Base-by-base conservation (phyloP, 2,888 invertebrate genomes). In the Drosophila falleni region DNA sequence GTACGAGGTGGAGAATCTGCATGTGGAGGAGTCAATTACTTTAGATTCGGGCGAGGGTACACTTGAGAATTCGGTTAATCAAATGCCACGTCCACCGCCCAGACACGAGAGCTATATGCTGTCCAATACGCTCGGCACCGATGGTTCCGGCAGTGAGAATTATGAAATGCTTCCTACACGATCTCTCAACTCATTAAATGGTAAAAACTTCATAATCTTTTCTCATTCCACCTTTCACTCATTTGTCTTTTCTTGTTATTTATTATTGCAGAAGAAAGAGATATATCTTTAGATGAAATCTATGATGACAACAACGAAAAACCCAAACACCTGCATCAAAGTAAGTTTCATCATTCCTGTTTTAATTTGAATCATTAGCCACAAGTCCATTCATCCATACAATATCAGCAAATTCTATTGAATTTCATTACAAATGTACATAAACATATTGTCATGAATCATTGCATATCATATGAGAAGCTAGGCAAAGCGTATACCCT, bases 1-100 rank as follows among this genome's bases (percentile, higher is more conserved):
- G 88, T 97, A 97, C 31, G 98, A 98, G 93, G 98, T 98, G 60
- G 98, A 98, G 92, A 97, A 97, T 90, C 96, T 98, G 16, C 96
- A 97, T 78, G 95, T 97, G 95, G 97, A 97, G 91, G 97, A 97
- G 94, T 93, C 93, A 84, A 92, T 93, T 73, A 92, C 93, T 75
- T 88, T 93, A 85, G 95, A 95, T 91, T 95, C 95, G 61, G 95
- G 95, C 2, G 96, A 96, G 90, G 95, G 95, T 15, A 95, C 95
- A 29, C 91, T 95, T 90, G 96, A 95, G 91, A 96, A 94, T 94
- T 96, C 94, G 89, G 95, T 94, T 94, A 95, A 92, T 91, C 95
- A 92, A 93, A 94, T 93, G 92, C 94, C 70, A 89, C 95, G 72
- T 94, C 95, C 79, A 81, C 96, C 97, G 47, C 96, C 96, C 0